phyloP scores from a whole-genome alignment of 2,113 vertebrate species.

The Bagarius yarrelli region DNA sequence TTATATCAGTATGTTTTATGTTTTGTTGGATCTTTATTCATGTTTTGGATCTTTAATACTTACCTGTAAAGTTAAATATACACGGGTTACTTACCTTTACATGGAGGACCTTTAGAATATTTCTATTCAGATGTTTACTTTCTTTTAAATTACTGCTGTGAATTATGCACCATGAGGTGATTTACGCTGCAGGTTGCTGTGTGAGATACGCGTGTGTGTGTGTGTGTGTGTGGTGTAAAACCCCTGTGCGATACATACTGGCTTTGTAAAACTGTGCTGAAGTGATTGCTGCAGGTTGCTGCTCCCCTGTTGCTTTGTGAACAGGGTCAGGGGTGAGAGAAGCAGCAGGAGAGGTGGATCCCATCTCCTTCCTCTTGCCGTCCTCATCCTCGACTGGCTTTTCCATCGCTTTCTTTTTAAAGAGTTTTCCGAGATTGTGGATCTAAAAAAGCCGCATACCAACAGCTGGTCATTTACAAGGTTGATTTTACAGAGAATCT shows the following conservation, averaged over 20 bases:
- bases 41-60: background rate
- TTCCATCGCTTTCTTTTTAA: constrained; percentile 62
- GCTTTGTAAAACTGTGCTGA: constrained; percentile 82
- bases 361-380: constrained; percentile 40
- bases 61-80: constrained; percentile 3
- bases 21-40: constrained; percentile 16
- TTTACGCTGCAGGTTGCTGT: background rate
- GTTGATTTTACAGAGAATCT: background rate
- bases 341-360: constrained; percentile 61
- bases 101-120: background rate
- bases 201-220: constrained; percentile 36
- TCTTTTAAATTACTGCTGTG: background rate
- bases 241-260: constrained; percentile 90
- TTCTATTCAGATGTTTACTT: background rate
- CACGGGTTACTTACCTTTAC: constrained; percentile 41
- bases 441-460: constrained; percentile 34
- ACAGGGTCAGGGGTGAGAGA: constrained; percentile 84
- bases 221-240: constrained; percentile 63
- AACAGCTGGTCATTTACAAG: background rate
- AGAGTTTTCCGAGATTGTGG: constrained; percentile 74
- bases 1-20: background rate
- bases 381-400: constrained; percentile 47
- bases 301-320: constrained; percentile 85
- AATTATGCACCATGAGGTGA: no score
- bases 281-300: constrained; percentile 80